Percentiles rank a stretch among this genome's conserved stretches.
Evolutionary conservation across 2,797 vertebrate genomes (phyloP).

Genomic region (Setipinna tenuifilis): DNA sequence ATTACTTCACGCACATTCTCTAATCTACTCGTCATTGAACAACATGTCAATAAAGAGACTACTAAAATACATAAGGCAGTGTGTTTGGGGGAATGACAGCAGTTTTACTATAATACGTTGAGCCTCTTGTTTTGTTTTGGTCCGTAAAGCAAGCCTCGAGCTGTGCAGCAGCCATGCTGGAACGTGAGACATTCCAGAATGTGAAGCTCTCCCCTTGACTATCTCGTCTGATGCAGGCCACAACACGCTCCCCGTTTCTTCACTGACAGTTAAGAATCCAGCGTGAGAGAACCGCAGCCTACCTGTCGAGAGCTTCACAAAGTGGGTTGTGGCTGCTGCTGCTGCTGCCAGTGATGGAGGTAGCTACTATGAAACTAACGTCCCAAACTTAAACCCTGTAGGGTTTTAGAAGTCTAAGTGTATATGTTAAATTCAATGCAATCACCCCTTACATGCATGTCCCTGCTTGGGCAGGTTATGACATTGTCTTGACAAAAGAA

Average conservation of each 20-base stretch:
- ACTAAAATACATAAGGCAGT: not conserved
- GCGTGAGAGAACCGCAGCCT: not conserved
- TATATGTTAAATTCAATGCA: not conserved
- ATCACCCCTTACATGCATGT: no score
- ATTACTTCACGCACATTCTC: not conserved
- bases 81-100: not conserved
- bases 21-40: not conserved
- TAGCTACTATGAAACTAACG: not conserved
- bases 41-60: not conserved
- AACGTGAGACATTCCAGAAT: constrained; percentile 68
- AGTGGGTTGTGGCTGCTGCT: not conserved
- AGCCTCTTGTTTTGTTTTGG: constrained; percentile 7
- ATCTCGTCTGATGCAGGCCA: constrained; percentile 70
- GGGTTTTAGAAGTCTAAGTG: not conserved
- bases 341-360: not conserved
- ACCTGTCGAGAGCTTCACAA: not conserved
- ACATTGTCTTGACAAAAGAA: no score
- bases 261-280: constrained; percentile 9
- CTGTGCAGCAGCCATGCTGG: constrained; percentile 42
- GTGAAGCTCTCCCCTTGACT: constrained; percentile 53
- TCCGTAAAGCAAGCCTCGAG: constrained; percentile 30
- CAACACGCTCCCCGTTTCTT: constrained; percentile 69
- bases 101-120: not conserved
- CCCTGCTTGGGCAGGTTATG: no score
- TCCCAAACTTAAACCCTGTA: not conserved